A percentile compares a stretch with the other conserved stretches of the same genome.
These are phyloP conservation scores for Camponotus fellah DNA, from an alignment of 2,888 invertebrate genomes.

Conservation along the genomic window DNA sequence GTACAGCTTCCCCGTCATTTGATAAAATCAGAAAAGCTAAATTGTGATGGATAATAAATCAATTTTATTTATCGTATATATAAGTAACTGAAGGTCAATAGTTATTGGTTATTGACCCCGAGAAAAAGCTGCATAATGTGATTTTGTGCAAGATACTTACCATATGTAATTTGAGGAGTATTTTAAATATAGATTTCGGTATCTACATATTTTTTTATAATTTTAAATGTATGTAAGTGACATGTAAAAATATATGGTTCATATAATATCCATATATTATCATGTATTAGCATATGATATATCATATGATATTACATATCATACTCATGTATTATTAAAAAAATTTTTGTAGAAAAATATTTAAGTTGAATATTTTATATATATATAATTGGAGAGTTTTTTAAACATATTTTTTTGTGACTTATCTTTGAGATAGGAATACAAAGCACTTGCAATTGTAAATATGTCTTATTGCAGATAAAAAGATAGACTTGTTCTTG, in stretches of 20 bases:
- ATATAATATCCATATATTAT: too few species aligned
- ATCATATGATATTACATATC: too few species aligned
- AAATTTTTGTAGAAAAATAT: too few species aligned
- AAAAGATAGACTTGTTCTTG: not conserved
- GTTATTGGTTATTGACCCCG: slow-evolving; percentile 65
- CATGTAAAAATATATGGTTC: too few species aligned
- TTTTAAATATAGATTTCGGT: not conserved
- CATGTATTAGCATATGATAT: too few species aligned
- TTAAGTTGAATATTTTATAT: not conserved
- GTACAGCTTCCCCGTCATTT: not conserved
- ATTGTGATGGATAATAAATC: not conserved
- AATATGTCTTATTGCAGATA: not conserved
- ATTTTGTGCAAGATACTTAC: not conserved
- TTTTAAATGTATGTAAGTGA: not conserved
- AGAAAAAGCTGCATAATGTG: not conserved
- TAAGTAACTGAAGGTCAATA: slow-evolving; percentile 53
- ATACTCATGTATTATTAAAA: too few species aligned
- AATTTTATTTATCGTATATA: not conserved
- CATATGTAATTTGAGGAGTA: not conserved
- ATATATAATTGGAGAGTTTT: not conserved
- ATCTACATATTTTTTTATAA: not conserved
- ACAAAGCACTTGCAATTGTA: not conserved
- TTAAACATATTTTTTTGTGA: not conserved
- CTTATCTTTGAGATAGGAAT: slow-evolving; percentile 54
- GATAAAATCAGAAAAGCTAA: not conserved